Conservation (phyloP, 2,113 vertebrate genomes). For the Noturus placidus region DNA sequence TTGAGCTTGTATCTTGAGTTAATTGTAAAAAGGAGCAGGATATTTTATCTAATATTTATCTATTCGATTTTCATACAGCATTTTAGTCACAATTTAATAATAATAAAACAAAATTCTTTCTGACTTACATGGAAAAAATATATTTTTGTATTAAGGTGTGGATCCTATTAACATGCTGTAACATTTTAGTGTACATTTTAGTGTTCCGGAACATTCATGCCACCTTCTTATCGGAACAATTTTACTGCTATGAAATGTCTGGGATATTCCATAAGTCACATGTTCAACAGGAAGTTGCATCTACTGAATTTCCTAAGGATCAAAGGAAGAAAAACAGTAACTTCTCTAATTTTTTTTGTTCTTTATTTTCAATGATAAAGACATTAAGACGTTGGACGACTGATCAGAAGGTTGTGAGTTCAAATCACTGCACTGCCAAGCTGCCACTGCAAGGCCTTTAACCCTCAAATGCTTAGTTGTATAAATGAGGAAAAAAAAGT, state of each 20-base stretch:
- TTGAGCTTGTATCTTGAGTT: not conserved
- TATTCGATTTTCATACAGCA: not conserved
- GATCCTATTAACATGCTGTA: not conserved
- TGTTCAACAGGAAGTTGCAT: not conserved
- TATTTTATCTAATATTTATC: not conserved
- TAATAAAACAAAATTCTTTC: too few relatives aligned
- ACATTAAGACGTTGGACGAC: too few relatives aligned
- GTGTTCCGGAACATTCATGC: not conserved
- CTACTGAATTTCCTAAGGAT: not conserved
- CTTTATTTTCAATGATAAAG: not conserved
- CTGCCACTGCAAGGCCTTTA: too few relatives aligned
- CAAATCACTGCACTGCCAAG: too few relatives aligned
- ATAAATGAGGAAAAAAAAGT: too few relatives aligned
- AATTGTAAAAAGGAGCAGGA: not conserved
- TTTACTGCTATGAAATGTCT: not conserved
- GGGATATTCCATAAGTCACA: not conserved
- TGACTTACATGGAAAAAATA: not conserved
- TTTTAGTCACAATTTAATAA: not conserved
- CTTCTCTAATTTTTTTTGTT: not conserved
- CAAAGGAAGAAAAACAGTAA: not conserved
- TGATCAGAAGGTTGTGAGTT: too few relatives aligned
- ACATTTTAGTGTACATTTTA: not conserved
- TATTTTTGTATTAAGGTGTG: not conserved
- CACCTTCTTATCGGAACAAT: not conserved
- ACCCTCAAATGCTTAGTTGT: too few relatives aligned